These are phyloP conservation scores for Egretta garzetta DNA, from an alignment of 2,113 vertebrate genomes.

Conservation along the genomic window DNA sequence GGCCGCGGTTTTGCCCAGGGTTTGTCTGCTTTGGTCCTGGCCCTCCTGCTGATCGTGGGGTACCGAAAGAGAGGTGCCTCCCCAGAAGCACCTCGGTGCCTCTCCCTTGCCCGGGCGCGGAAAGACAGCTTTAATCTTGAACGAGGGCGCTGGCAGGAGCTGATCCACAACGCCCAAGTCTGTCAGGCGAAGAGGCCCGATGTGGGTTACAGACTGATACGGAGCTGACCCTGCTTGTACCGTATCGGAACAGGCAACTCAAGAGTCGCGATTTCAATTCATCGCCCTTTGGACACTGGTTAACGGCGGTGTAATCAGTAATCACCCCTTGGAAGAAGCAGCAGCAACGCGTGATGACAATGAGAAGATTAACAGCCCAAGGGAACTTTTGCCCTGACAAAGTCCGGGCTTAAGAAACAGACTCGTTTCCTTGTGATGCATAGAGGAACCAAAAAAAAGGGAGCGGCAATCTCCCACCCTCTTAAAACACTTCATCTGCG, in stretches of 20 bases:
- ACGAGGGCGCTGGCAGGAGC: neutral
- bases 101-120: neutral
- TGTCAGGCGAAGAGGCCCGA: accelerated
- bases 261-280: accelerated
- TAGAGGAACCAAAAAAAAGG: neutral
- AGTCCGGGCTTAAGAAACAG: neutral
- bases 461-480: accelerated
- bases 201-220: accelerated
- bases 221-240: neutral
- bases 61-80: neutral
- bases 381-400: neutral
- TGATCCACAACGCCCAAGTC: accelerated
- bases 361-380: neutral
- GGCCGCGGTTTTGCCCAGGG: neutral
- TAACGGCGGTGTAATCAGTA: neutral
- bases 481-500: neutral
- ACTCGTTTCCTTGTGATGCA: neutral
- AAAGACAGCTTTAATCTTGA: neutral
- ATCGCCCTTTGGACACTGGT: neutral
- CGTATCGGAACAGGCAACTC: accelerated
- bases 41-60: neutral
- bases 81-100: accelerated
- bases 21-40: neutral
- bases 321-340: neutral
- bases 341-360: neutral